phyloP scores from a whole-genome alignment of 2,113 vertebrate genomes.

The Phalacrocorax aristotelis region DNA sequence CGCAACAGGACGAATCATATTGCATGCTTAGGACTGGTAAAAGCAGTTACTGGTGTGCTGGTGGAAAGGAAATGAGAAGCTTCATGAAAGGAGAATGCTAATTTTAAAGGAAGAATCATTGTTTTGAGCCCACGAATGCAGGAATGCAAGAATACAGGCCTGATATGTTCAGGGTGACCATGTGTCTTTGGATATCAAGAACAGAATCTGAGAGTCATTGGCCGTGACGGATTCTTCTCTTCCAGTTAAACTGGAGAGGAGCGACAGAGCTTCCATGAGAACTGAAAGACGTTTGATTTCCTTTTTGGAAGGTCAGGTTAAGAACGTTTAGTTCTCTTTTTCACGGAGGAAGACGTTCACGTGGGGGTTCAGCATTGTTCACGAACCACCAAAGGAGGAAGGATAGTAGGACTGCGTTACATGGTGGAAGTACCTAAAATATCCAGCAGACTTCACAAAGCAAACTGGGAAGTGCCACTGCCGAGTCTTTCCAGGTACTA shows the following conservation, averaged over 20 bases:
- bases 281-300: neutral
- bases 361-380: neutral
- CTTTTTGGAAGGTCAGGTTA: neutral
- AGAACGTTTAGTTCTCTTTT: neutral
- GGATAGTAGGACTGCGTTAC: fast-evolving
- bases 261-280: neutral
- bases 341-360: neutral
- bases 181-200: neutral
- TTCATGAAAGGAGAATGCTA: neutral
- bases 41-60: neutral
- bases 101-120: neutral
- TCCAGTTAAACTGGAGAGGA: neutral
- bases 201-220: neutral
- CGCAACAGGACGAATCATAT: neutral
- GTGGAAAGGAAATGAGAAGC: neutral
- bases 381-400: neutral
- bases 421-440: neutral
- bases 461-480: neutral
- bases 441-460: neutral
- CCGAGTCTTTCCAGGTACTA: neutral
- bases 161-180: neutral
- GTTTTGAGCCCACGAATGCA: neutral
- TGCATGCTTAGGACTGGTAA: neutral
- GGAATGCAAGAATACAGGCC: neutral
- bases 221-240: neutral